Base-by-base conservation (phyloP, 2,888 invertebrate genomes). In the Blera fallax region DNA sequence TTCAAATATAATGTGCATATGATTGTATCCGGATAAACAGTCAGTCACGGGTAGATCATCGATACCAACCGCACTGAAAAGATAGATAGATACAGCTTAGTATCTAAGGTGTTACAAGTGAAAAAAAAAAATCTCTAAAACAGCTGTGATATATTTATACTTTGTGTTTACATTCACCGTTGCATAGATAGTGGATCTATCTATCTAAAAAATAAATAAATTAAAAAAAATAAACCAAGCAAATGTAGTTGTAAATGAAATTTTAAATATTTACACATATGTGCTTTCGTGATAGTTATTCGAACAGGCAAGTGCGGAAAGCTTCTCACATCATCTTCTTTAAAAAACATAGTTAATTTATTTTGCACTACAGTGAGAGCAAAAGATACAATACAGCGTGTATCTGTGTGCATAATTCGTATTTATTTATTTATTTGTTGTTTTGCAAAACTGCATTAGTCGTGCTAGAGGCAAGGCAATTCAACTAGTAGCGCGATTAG, bases 131-230 rank as follows among this genome's bases (percentile, higher is more conserved):
- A 58, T 24, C 24, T 50, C 43, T 37, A 64, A 74, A 74, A 84
- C 84, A 70, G 79, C 84, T 79, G 84, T 84, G 79, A 83, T 67
- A 80, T 73, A 73, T 52, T 83, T 67, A 73, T 67, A 69, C 29
- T 58, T 45, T 52, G 72, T 82, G 72, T 60, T 69, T 60, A 72
- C 58, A 54, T 54, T 73, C 65, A 27, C 73, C 16, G 14, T 43
- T 50, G 65, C 65, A 50, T 14, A 77, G 72, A 67, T 83, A 78
- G 69, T 58, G 29, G 70, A 58, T 79, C 56, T 58, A 37, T 58
- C 14, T 65, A 58, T 40, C 7, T 43, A 32, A 18, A n/a, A 43
- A 52, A 56, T 32, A 40, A 3, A 2, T n/a, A n/a, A n/a, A n/a
- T n/a, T n/a, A n/a, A 32, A 32, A 7, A 43, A 58, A 64, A 58